Evolutionary conservation across 1,140 invertebrate species (phyloP).

Genomic region (Meloidogyne floridensis): DNA sequence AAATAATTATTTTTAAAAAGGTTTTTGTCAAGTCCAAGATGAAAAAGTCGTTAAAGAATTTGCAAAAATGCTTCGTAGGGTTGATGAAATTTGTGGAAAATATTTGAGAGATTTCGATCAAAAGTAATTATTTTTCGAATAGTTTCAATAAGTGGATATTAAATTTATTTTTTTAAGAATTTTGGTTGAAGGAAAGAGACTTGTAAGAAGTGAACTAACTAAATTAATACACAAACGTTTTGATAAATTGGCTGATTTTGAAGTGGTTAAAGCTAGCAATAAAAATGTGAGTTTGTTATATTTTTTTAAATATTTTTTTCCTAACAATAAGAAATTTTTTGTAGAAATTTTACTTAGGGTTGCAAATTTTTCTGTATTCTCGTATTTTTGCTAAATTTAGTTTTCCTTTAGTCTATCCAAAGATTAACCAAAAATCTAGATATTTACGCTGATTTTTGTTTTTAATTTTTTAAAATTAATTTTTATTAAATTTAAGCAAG

Average conservation of each 20-base stretch:
- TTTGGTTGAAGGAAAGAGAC: conserved; percentile 32
- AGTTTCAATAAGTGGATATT: background rate
- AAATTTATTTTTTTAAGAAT: conserved; percentile 23
- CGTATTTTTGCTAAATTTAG: no score
- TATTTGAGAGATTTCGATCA: conserved; percentile 24
- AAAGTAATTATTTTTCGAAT: background rate
- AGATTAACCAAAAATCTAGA: no score
- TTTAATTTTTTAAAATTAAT: background rate
- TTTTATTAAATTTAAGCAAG: conserved; percentile 16
- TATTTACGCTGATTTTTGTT: no score
- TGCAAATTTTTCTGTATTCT: no score
- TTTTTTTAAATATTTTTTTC: background rate
- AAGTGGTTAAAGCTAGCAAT: conserved; percentile 39
- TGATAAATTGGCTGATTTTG: conserved; percentile 56
- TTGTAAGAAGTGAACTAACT: conserved; percentile 40
- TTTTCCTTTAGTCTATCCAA: no score
- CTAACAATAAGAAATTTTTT: background rate
- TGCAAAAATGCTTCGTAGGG: conserved; percentile 26
- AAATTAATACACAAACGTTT: conserved; percentile 57
- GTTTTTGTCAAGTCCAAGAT: conserved; percentile 27
- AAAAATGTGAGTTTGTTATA: conserved; percentile 33
- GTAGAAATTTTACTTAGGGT: no score
- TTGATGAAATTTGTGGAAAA: conserved; percentile 30
- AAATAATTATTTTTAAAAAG: background rate
- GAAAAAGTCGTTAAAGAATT: conserved; percentile 33